Base-by-base conservation (phyloP, 2,888 invertebrate genomes). In the Orchestes rusci region DNA sequence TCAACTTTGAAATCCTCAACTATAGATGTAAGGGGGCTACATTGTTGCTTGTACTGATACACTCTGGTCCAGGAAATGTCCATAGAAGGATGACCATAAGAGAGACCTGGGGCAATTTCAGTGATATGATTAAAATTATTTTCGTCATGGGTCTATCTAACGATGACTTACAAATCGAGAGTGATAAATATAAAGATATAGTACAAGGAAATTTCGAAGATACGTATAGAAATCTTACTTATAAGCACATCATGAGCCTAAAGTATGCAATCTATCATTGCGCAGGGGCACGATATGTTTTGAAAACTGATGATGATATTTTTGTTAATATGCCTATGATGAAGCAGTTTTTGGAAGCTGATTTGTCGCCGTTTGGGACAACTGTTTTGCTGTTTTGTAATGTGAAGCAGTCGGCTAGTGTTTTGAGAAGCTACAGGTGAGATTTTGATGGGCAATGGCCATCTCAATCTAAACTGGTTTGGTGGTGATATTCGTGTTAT, bases 231-330 rank as follows among this genome's bases (percentile, higher is more conserved):
- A 90, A 90, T 64, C 75, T 90, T 68, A 89, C 89, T 0, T 83
- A 88, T 57, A 90, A 90, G 60, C 87, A 89, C 63, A 80, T 84
- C 4, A 86, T 86, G 77, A 83, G 80, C 0, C 70, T 89, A 32
- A 86, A 87, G 60, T 89, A 88, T 82, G 77, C 80, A 15, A 69
- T 75, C 1, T 80, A 79, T 56, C 76, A 81, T 58, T 89, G 89
- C 62, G 72, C 76, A 0, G 69, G 71, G 27, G 84, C 82, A 1
- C 79, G 75, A 55, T 68, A 67, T 50, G 63, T 87, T 40, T 68
- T 87, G 41, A 87, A 87, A 65, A 76, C 80, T 44, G 87, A 87
- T 61, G 87, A 87, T 60, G 87, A 87, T 66, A 76, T 84, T 47
- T 79, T 84, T 54, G 79, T 87, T 12, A 82, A 87, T 63, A 75